These are phyloP conservation scores for Catocala fraxini DNA, from an alignment of 2,888 invertebrate species.

Conservation along the genomic window DNA sequence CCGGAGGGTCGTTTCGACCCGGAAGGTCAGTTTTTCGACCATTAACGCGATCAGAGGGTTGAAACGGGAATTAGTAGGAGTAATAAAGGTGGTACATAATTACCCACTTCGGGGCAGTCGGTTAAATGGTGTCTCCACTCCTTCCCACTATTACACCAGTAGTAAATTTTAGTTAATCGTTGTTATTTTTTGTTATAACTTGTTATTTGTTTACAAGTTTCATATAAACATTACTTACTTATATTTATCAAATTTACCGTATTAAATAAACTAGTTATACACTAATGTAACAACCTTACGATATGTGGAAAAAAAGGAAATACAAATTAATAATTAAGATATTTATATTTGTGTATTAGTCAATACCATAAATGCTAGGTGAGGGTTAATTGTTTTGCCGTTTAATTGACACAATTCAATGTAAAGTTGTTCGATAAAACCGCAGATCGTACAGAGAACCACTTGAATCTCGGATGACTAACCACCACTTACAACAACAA, in stretches of 20 bases:
- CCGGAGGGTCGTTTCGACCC: slow-evolving; percentile 73
- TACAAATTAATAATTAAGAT: too few species aligned
- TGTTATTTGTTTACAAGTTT: slow-evolving; percentile 1
- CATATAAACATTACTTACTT: background rate
- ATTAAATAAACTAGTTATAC: too few species aligned
- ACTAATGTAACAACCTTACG: too few species aligned
- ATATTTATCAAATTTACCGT: too few species aligned
- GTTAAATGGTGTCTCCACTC: slow-evolving; percentile 59
- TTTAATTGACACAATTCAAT: background rate
- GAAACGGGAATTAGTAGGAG: slow-evolving; percentile 72
- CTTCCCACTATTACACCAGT: slow-evolving; percentile 42
- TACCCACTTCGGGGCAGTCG: slow-evolving; percentile 77
- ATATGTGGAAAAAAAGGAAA: too few species aligned
- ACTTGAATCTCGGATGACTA: slow-evolving; percentile 22
- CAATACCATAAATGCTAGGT: too few species aligned
- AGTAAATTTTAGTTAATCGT: slow-evolving; percentile 47
- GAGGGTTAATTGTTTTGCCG: too few species aligned
- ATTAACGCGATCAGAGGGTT: slow-evolving; percentile 82
- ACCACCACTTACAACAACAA: slow-evolving; percentile 43
- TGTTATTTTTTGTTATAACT: slow-evolving; percentile 35
- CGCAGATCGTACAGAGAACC: slow-evolving; percentile 13
- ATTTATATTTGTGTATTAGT: too few species aligned
- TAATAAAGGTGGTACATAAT: slow-evolving; percentile 81
- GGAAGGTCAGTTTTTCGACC: slow-evolving; percentile 85
- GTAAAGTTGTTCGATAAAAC: slow-evolving; percentile 1